Evolutionary conservation across 2,797 vertebrate species (phyloP), one percentile per base, ranked within the genome.

Genomic region (Xenentodon cancila): DNA sequence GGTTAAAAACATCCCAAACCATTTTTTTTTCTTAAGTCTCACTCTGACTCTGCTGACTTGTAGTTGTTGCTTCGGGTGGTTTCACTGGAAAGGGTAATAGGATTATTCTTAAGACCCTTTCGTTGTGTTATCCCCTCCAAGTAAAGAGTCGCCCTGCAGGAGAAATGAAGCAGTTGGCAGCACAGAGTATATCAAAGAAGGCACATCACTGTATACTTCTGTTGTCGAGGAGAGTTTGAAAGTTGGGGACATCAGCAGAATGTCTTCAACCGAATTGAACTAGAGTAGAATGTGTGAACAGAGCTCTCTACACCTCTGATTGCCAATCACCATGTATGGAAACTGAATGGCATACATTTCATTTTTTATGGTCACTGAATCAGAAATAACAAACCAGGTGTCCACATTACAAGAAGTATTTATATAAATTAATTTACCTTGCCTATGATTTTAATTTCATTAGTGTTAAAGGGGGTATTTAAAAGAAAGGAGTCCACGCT

Each of bases 41-140:
- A 45, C 13, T 53, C 11, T 37, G 11, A 37, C 34, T 37, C 34
- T 37, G 34, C 42, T 30, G 25, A 57, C 37, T 58, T 71, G 43
- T n/a, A 25, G 30, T 42, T 30, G 48, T 54, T 74, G 71, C 59
- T 69, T 53, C 62, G 45, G 45, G 50, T 71, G 56, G 34, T 40
- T 64, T 47, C 27, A 46, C 20, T 51, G 34, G 30, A 25, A 27
- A 19, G 55, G 50, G 52, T 50, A 42, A 54, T 45, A 63, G 49
- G 46, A 56, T 60, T 65, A 69, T 58, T 4, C 69, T 17, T 53
- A 59, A 58, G 22, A 37, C 34, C 34, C 34, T 37, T 37, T 37
- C 11, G 1, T 37, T 55, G n/a, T 55, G 56, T 70, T 55, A 46
- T 58, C 20, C 40, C 52, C 46, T 54, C 40, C 3, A 51, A 63